phyloP scores from a whole-genome alignment of 2,113 vertebrate species.

The Rhinichthys klamathensis region DNA sequence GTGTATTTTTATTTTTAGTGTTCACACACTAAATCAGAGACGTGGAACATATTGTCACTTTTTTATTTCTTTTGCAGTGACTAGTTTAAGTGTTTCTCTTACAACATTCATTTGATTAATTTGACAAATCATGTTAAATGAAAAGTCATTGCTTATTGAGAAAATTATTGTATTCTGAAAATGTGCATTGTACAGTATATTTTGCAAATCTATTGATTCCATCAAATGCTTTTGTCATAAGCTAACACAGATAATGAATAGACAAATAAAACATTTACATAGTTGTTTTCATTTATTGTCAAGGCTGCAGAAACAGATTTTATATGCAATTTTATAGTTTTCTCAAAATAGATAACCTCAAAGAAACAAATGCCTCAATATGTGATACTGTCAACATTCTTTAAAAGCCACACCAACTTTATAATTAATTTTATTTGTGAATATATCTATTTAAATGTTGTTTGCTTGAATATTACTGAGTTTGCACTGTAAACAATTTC shows the following conservation, averaged over 20 bases:
- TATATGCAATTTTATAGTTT: background rate
- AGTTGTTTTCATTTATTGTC: background rate
- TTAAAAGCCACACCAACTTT: conserved; percentile 9
- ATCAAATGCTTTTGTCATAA: background rate
- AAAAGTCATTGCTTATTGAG: background rate
- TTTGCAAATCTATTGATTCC: conserved; percentile 21
- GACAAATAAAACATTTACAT: conserved; percentile 35
- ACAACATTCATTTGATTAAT: conserved; percentile 6
- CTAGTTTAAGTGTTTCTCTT: conserved; percentile 5
- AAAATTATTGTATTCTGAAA: background rate
- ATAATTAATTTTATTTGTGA: conserved; percentile 25
- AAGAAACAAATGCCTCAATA: conserved; percentile 8
- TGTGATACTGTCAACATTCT: conserved; percentile 15
- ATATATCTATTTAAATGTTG: conserved; percentile 29
- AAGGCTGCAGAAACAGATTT: conserved; percentile 14
- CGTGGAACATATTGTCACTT: background rate
- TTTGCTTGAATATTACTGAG: conserved; percentile 31
- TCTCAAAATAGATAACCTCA: conserved; percentile 8
- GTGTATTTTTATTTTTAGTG: background rate
- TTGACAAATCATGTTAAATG: background rate
- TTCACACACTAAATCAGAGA: conserved; percentile 8
- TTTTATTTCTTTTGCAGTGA: conserved; percentile 3
- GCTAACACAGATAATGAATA: background rate
- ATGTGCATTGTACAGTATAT: conserved; percentile 4
- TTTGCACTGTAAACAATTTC: conserved; percentile 26